Percentiles rank a stretch among this genome's conserved stretches.
phyloP scores from a whole-genome alignment of 2,797 vertebrate genomes.

The Anolis apletophallus region DNA sequence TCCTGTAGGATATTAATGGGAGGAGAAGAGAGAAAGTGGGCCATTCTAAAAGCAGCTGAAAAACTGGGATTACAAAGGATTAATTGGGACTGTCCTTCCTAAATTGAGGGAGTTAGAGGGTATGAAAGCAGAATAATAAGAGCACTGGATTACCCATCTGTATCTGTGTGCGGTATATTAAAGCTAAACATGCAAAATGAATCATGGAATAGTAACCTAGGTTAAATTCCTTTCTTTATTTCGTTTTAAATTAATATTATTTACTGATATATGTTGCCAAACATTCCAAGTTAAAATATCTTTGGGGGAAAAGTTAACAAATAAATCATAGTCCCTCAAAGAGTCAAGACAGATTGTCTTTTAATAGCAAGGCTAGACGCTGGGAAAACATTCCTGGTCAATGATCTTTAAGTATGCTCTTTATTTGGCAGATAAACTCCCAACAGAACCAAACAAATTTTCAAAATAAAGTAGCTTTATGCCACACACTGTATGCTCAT shows the following conservation, averaged over 20 bases:
- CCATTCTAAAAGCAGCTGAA: background rate
- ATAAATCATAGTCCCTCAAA: constrained; percentile 34
- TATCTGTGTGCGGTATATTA: background rate
- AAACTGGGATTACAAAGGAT: no score
- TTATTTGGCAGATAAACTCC: constrained; percentile 57
- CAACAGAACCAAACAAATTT: constrained; percentile 49
- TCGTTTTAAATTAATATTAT: background rate
- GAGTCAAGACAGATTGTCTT: constrained; percentile 40
- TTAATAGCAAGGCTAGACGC: constrained; percentile 36
- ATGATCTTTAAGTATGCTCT: constrained; percentile 39
- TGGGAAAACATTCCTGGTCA: constrained; percentile 50
- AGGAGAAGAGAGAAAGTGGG: background rate
- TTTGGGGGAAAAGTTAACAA: constrained; percentile 9
- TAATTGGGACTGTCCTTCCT: no score
- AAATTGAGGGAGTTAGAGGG: no score
- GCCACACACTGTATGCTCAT: constrained; percentile 60
- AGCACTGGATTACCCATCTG: no score
- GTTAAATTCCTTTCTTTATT: background rate
- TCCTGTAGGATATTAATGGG: no score
- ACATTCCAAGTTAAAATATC: background rate
- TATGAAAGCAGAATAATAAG: background rate
- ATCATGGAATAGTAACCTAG: background rate
- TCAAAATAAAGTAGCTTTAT: constrained; percentile 41
- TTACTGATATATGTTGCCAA: background rate
- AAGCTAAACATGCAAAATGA: background rate